phyloP scores from a whole-genome alignment of 2,113 vertebrate species.

The Sminthopsis crassicaudata region DNA sequence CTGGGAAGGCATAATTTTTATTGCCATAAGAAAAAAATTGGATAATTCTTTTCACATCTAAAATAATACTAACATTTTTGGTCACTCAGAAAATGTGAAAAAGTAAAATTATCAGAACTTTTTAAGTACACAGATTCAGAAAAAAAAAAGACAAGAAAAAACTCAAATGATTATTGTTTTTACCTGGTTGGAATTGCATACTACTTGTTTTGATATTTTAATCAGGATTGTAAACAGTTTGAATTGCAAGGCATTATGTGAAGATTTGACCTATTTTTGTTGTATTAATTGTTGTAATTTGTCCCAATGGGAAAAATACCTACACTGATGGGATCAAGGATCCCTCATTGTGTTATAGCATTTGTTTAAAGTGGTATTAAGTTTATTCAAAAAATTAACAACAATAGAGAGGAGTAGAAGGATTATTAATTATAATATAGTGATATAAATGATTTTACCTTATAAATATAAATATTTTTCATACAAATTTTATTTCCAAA shows the following conservation, averaged over 20 bases:
- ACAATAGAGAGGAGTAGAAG: constrained; percentile 45
- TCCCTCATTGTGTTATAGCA: not conserved
- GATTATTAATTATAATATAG: constrained; percentile 47
- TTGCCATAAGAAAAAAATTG: constrained; percentile 38
- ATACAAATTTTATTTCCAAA: constrained; percentile 57
- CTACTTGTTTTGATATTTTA: not conserved
- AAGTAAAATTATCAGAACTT: not conserved
- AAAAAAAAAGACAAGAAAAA: not conserved
- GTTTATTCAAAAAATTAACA: not conserved
- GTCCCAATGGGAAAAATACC: not conserved
- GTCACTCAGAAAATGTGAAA: constrained; percentile 47
- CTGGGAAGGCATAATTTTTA: constrained; percentile 39
- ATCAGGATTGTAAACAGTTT: not conserved
- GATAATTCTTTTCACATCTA: constrained; percentile 45
- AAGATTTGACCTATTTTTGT: not conserved
- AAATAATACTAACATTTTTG: constrained; percentile 40
- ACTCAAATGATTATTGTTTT: not conserved
- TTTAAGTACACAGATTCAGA: not conserved
- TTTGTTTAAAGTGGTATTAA: not conserved
- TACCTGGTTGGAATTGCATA: not conserved
- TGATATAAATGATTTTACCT: not conserved
- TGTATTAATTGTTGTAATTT: not conserved
- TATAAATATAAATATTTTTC: constrained; percentile 54
- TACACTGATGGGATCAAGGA: not conserved
- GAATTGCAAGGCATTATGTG: not conserved